Conservation (phyloP, 2,113 vertebrate genomes). For the Burhinus bistriatus region DNA sequence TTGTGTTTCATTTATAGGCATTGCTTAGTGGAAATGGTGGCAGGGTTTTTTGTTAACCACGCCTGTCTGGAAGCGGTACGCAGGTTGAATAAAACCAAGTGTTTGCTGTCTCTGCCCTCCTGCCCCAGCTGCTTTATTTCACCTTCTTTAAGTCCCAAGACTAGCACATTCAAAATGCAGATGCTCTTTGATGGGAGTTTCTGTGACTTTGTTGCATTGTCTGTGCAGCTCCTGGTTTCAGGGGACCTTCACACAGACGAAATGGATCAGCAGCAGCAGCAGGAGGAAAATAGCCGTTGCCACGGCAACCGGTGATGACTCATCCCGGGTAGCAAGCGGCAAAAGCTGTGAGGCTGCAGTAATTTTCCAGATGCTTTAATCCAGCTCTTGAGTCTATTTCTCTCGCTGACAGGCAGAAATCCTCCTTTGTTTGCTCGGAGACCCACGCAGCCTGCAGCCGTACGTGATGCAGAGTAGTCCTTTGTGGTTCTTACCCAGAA, state of each 20-base stretch:
- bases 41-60: neutral
- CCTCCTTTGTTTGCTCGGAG: neutral
- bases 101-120: neutral
- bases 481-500: neutral
- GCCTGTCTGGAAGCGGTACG: neutral
- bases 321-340: slow-evolving; percentile 43
- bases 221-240: slow-evolving; percentile 47
- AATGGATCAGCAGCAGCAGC: slow-evolving; percentile 62
- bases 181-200: neutral
- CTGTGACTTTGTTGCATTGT: slow-evolving; percentile 23
- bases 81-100: neutral
- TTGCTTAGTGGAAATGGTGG: neutral
- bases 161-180: neutral
- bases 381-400: neutral
- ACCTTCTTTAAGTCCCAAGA: neutral
- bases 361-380: slow-evolving; percentile 80
- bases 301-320: slow-evolving; percentile 70
- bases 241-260: slow-evolving; percentile 43
- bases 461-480: neutral
- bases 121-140: neutral
- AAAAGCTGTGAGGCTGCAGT: slow-evolving; percentile 70
- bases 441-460: neutral
- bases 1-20: slow-evolving; percentile 10
- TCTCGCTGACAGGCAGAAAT: slow-evolving; percentile 34
- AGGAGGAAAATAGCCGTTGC: slow-evolving; percentile 63